Evolutionary conservation across 2,113 vertebrate species (phyloP).

Genomic region (Lepisosteus osseus): DNA sequence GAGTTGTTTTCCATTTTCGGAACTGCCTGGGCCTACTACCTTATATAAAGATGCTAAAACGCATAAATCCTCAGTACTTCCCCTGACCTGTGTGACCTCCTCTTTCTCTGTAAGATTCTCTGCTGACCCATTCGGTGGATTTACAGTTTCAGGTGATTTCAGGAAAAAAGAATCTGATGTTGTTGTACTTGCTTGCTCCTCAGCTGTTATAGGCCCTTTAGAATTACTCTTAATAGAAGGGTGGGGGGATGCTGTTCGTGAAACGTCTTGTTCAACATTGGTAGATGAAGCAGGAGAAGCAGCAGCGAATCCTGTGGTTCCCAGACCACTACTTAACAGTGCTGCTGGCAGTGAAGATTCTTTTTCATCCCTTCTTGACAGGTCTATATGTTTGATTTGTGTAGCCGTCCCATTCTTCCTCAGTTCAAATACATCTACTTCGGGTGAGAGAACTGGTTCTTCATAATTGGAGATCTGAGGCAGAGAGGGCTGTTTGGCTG

Average conservation of each 20-base stretch:
- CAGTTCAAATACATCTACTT: conserved; percentile 29
- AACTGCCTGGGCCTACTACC: conserved; percentile 18
- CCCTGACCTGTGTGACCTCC: conserved; percentile 26
- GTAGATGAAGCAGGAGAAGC: conserved; percentile 20
- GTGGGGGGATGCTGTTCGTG: conserved; percentile 40
- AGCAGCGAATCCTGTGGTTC: conserved; percentile 37
- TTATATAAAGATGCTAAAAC: conserved; percentile 41
- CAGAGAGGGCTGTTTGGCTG: conserved; percentile 26
- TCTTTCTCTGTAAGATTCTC: conserved; percentile 33
- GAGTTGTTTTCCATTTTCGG: conserved; percentile 2
- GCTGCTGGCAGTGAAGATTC: conserved; percentile 36
- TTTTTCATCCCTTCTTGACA: conserved; percentile 32
- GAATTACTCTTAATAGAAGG: conserved; percentile 42
- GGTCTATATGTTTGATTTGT: conserved; percentile 15
- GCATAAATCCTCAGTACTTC: conserved; percentile 25
- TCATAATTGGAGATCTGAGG: conserved; percentile 38
- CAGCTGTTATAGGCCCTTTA: conserved; percentile 21
- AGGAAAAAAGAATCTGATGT: conserved; percentile 29
- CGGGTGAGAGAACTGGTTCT: conserved; percentile 26
- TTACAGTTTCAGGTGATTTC: conserved; percentile 23
- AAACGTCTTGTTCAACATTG: conserved; percentile 27
- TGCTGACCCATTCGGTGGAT: conserved; percentile 18
- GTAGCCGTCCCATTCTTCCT: conserved; percentile 37
- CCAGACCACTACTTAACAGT: conserved; percentile 39
- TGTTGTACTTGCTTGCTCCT: conserved; percentile 37